phyloP scores from a whole-genome alignment of 2,888 invertebrate species.

The Cistogaster globosa region DNA sequence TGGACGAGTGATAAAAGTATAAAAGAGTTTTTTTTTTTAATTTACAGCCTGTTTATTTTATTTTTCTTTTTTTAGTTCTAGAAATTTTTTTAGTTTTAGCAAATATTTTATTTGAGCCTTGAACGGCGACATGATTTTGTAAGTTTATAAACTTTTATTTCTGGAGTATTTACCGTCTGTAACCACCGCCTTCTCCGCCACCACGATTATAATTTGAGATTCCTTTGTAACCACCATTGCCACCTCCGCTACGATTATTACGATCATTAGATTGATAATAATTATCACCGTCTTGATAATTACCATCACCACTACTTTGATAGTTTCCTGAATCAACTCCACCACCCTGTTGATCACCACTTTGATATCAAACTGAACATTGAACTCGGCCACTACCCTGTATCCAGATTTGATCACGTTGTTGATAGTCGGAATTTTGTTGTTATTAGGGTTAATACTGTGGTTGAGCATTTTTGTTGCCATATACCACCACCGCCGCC shows the following conservation, averaged over 20 bases:
- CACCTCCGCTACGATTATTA: constrained; percentile 45
- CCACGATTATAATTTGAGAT: constrained; percentile 73
- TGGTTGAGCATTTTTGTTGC: constrained; percentile 71
- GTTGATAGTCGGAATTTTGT: constrained; percentile 15
- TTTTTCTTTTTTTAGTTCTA: neutral
- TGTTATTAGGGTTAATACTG: constrained; percentile 73
- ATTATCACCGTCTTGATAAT: too few species aligned
- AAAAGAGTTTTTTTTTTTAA: too few species aligned
- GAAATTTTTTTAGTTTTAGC: too few species aligned
- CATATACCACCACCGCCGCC: constrained; percentile 76
- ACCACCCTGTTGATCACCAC: constrained; percentile 73
- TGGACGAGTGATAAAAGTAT: too few species aligned
- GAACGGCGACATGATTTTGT: neutral
- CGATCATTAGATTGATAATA: constrained; percentile 45
- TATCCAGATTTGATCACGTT: constrained; percentile 76
- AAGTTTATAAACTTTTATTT: neutral
- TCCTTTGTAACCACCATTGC: constrained; percentile 64
- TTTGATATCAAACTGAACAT: constrained; percentile 79
- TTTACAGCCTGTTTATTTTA: too few species aligned
- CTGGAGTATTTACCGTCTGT: constrained; percentile 57
- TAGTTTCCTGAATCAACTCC: constrained; percentile 61
- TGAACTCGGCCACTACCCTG: constrained; percentile 82
- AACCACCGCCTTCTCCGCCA: constrained; percentile 64
- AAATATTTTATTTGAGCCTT: too few species aligned
- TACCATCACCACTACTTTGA: constrained; percentile 55